Evolutionary conservation across 2,888 invertebrate genomes (phyloP).

Genomic region (Agrochola lychnidis): DNA sequence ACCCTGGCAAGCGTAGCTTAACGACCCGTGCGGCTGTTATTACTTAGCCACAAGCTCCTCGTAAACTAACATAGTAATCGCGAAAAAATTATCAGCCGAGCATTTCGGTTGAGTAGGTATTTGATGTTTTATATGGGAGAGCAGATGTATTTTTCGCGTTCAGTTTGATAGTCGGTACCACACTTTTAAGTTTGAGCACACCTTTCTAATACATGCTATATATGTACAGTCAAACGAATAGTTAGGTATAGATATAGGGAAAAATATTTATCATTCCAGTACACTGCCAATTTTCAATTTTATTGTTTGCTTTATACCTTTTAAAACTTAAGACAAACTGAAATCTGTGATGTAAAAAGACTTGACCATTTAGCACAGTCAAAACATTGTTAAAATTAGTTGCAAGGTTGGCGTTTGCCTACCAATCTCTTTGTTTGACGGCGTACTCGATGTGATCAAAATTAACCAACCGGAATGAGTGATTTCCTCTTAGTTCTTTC

Average conservation of each 20-base stretch:
- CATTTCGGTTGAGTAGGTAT: too few relatives aligned
- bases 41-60: too few relatives aligned
- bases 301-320: neutral
- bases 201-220: neutral
- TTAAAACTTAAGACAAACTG: neutral
- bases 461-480: constrained; percentile 76
- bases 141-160: too few relatives aligned
- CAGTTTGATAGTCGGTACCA: neutral
- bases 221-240: neutral
- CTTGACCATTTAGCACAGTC: neutral
- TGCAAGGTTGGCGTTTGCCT: neutral
- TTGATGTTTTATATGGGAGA: too few relatives aligned
- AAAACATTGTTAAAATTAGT: neutral
- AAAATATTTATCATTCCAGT: neutral
- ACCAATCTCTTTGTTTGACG: neutral
- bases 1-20: too few relatives aligned
- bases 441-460: neutral
- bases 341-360: neutral
- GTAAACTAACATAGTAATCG: neutral
- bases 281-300: neutral
- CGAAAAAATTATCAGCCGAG: too few relatives aligned
- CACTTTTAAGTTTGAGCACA: neutral
- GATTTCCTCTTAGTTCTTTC: constrained; percentile 71
- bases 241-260: neutral
- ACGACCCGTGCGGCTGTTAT: too few relatives aligned